Conservation (phyloP, 1,140 invertebrate genomes). For the Aricia agestis region DNA sequence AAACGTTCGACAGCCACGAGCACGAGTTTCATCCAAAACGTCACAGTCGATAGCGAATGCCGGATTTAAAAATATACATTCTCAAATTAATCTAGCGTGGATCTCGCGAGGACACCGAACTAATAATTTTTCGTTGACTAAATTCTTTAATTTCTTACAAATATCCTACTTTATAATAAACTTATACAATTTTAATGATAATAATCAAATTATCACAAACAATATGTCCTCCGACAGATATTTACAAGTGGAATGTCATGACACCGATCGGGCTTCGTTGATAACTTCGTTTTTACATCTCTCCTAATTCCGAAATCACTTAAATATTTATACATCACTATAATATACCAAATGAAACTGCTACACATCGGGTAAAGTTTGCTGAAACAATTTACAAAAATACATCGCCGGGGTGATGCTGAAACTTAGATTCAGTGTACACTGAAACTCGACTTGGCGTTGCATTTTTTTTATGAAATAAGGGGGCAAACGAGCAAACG, state of each 20-base stretch:
- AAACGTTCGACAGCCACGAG: not conserved
- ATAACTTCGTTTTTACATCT: constrained; percentile 9
- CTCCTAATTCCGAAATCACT: constrained; percentile 6
- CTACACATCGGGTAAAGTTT: not conserved
- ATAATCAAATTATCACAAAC: not conserved
- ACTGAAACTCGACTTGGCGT: no score
- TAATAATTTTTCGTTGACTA: constrained; percentile 25
- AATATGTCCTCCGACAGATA: not conserved
- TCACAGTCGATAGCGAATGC: not conserved
- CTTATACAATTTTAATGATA: not conserved
- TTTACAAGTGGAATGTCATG: constrained; percentile 6
- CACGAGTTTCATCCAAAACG: not conserved
- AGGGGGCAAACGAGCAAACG: no score
- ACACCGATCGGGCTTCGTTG: not conserved
- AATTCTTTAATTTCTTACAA: constrained; percentile 20
- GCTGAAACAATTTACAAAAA: not conserved
- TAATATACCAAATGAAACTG: not conserved
- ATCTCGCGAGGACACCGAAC: not conserved
- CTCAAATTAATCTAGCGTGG: not conserved
- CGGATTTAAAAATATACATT: not conserved
- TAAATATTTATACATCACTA: constrained; percentile 15
- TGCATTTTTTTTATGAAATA: no score
- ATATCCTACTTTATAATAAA: constrained; percentile 18
- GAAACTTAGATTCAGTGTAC: no score
- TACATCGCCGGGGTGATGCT: not conserved